Evolutionary conservation across 2,113 vertebrate genomes (phyloP).

Genomic region (Ochotona curzoniae): DNA sequence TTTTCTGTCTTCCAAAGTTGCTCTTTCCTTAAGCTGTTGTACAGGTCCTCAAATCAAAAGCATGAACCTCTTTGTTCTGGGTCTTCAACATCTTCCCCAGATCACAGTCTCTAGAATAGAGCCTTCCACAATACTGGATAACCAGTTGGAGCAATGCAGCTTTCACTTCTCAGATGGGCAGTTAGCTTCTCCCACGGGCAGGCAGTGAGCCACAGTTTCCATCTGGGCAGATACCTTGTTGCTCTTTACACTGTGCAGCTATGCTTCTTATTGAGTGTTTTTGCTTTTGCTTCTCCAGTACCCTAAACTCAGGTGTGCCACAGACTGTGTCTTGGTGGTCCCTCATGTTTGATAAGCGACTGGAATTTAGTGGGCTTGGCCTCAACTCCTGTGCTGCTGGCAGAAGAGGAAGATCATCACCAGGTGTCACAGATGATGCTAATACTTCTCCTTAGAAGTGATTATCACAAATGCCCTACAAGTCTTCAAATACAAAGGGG

Average conservation of each 20-base stretch:
- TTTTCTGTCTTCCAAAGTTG: neutral
- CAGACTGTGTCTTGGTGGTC: neutral
- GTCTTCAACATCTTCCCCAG: neutral
- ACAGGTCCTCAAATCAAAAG: neutral
- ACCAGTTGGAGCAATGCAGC: neutral
- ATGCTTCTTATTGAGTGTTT: neutral
- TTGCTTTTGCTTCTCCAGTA: neutral
- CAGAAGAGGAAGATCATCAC: neutral
- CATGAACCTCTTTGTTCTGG: neutral
- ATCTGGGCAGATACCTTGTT: too few relatives aligned
- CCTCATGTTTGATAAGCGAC: neutral
- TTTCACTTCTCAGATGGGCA: neutral
- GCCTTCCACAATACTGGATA: neutral
- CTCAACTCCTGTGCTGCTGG: neutral
- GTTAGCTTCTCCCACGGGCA: neutral
- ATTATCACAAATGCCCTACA: neutral
- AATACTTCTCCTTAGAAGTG: neutral
- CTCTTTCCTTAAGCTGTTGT: neutral
- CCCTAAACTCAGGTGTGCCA: neutral
- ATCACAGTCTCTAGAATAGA: neutral
- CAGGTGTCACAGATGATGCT: neutral
- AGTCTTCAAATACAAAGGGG: conserved; percentile 18
- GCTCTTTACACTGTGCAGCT: neutral
- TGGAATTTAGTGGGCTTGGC: neutral
- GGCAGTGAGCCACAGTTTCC: neutral